phyloP scores from a whole-genome alignment of 2,113 vertebrate species.

The Hystrix brachyura region DNA sequence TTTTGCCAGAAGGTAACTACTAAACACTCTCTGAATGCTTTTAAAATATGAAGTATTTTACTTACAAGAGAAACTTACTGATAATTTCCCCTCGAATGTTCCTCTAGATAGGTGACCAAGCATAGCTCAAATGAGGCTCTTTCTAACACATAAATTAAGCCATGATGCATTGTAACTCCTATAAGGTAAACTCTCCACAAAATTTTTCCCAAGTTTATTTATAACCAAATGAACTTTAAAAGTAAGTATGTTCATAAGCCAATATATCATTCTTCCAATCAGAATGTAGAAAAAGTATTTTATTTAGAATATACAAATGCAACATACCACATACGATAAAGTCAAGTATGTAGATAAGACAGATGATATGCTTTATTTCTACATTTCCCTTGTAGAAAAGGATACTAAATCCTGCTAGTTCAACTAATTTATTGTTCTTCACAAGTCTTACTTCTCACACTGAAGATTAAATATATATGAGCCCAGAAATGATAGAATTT shows the following conservation, averaged over 20 bases:
- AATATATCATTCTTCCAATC: slow-evolving; percentile 36
- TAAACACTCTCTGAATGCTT: slow-evolving; percentile 1
- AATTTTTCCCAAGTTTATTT: slow-evolving; percentile 46
- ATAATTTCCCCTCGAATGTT: slow-evolving; percentile 53
- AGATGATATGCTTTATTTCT: slow-evolving; percentile 33
- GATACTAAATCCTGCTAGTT: neutral
- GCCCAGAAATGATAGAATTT: neutral
- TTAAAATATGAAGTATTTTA: slow-evolving; percentile 44
- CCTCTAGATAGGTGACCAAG: slow-evolving; percentile 7
- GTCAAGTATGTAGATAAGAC: neutral
- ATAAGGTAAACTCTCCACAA: slow-evolving; percentile 23
- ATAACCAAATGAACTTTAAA: slow-evolving; percentile 51
- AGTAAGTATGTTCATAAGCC: slow-evolving; percentile 21
- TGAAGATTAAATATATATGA: slow-evolving; percentile 40
- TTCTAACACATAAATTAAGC: slow-evolving; percentile 67
- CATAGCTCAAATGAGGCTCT: slow-evolving; percentile 1
- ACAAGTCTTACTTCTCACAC: slow-evolving; percentile 32
- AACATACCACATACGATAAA: slow-evolving; percentile 48
- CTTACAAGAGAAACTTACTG: slow-evolving; percentile 65
- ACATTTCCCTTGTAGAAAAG: slow-evolving; percentile 9
- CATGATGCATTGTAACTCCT: slow-evolving; percentile 1
- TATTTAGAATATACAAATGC: slow-evolving; percentile 45
- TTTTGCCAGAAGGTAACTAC: neutral
- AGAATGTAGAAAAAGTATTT: slow-evolving; percentile 41
- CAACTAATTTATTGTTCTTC: slow-evolving; percentile 12